A percentile compares a stretch with the other conserved stretches of the same genome.
Evolutionary conservation across 2,888 invertebrate species (phyloP).

Genomic region (Lamellibrachia satsuma): DNA sequence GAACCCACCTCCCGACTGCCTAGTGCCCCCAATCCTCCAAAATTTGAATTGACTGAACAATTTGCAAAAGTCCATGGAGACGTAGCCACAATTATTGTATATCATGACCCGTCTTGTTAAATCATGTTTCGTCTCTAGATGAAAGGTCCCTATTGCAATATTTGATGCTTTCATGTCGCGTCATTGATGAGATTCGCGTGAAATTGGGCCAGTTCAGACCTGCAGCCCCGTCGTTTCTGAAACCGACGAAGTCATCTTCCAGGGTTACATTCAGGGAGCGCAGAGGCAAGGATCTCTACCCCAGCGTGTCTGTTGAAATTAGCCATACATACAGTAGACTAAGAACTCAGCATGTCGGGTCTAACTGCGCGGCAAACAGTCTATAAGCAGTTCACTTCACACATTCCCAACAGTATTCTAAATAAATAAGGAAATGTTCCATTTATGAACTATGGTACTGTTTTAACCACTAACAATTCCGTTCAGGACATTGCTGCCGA

Average conservation of each 20-base stretch:
- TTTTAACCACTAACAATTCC: not conserved
- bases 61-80: not conserved
- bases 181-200: no score
- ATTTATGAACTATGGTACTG: not conserved
- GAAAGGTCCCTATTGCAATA: not conserved
- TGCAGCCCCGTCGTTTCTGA: no score
- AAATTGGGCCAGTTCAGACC: no score
- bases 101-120: not conserved
- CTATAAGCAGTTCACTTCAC: no score
- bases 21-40: not conserved
- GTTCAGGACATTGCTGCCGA: not conserved
- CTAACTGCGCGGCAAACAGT: not conserved
- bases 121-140: not conserved
- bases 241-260: no score
- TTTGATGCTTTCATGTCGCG: not conserved
- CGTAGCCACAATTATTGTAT: not conserved
- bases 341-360: not conserved
- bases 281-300: no score
- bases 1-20: not conserved
- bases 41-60: not conserved
- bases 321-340: not conserved
- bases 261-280: no score
- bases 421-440: no score
- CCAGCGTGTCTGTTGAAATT: not conserved
- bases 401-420: no score